phyloP scores from a whole-genome alignment of 2,888 invertebrate species.

The Melinaea menophilus region DNA sequence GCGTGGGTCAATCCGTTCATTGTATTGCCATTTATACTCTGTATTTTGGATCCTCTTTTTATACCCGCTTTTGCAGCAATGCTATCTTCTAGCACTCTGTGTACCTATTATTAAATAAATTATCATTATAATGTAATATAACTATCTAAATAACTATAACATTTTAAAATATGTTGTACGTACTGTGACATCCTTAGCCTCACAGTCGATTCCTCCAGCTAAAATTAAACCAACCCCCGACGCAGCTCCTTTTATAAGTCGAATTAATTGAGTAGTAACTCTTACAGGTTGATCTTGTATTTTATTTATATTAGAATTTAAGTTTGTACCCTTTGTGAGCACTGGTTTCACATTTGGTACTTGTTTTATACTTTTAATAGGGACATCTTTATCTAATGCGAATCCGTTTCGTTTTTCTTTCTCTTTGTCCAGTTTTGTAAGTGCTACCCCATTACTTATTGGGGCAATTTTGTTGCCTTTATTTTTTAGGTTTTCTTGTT shows the following conservation, averaged over 20 bases:
- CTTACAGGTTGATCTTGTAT: constrained; percentile 31
- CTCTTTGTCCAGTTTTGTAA: constrained; percentile 14
- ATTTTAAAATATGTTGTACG: constrained; percentile 43
- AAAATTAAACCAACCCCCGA: constrained; percentile 91
- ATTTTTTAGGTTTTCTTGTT: constrained; percentile 6
- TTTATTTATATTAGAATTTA: constrained; percentile 15
- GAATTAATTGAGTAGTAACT: constrained; percentile 51
- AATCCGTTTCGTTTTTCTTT: constrained; percentile 23
- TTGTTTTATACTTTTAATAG: constrained; percentile 8
- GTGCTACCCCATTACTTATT: constrained; percentile 6
- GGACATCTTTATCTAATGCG: constrained; percentile 16
- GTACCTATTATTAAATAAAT: constrained; percentile 78
- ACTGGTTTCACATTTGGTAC: constrained; percentile 9
- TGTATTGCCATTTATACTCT: constrained; percentile 91
- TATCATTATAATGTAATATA: not conserved
- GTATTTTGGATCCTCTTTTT: constrained; percentile 90
- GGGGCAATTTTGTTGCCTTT: constrained; percentile 5
- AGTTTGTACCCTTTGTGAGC: constrained; percentile 7
- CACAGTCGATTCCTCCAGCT: constrained; percentile 93
- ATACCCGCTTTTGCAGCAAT: constrained; percentile 92
- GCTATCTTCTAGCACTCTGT: constrained; percentile 91
- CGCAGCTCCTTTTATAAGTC: constrained; percentile 61
- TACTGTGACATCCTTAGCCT: constrained; percentile 94
- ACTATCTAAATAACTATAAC: not conserved
- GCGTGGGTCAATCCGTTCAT: constrained; percentile 91